These are phyloP conservation scores for Drosophila oshimai DNA, from an alignment of 1,140 invertebrate species.

Conservation along the genomic window DNA sequence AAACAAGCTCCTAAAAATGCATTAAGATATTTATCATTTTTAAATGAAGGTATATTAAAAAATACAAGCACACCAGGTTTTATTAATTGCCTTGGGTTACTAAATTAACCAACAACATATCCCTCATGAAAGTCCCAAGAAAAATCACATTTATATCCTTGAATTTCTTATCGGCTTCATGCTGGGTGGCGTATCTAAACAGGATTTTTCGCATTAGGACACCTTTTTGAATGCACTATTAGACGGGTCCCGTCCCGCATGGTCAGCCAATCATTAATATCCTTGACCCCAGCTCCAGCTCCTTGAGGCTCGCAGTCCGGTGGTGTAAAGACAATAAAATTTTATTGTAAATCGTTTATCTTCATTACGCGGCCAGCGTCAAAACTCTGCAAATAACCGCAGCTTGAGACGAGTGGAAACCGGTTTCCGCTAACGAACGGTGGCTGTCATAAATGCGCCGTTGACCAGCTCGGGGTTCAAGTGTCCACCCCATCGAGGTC, in stretches of 20 bases:
- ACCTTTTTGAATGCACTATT: constrained; percentile 24
- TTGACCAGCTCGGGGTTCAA: constrained; percentile 46
- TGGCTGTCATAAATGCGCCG: constrained; percentile 40
- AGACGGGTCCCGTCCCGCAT: constrained; percentile 35
- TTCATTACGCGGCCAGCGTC: constrained; percentile 73
- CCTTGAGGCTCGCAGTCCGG: constrained; percentile 17
- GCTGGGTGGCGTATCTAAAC: constrained; percentile 22
- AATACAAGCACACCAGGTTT: no score
- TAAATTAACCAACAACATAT: neutral
- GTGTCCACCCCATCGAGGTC: constrained; percentile 55
- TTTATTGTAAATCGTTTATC: constrained; percentile 77
- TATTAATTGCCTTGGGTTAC: no score
- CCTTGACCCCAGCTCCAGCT: constrained; percentile 48
- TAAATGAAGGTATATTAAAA: no score
- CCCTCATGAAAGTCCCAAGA: neutral
- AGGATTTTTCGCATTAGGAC: constrained; percentile 42
- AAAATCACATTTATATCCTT: constrained; percentile 3
- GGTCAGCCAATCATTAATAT: constrained; percentile 64
- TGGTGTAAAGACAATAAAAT: constrained; percentile 66
- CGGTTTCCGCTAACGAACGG: constrained; percentile 24
- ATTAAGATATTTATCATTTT: no score
- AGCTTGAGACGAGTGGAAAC: constrained; percentile 38
- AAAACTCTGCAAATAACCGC: constrained; percentile 57
- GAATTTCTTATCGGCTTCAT: neutral
- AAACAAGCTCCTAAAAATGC: no score